A percentile compares a stretch with the other conserved stretches of the same genome.
phyloP scores from a whole-genome alignment of 2,797 vertebrate species.

The Podarcis siculus region DNA sequence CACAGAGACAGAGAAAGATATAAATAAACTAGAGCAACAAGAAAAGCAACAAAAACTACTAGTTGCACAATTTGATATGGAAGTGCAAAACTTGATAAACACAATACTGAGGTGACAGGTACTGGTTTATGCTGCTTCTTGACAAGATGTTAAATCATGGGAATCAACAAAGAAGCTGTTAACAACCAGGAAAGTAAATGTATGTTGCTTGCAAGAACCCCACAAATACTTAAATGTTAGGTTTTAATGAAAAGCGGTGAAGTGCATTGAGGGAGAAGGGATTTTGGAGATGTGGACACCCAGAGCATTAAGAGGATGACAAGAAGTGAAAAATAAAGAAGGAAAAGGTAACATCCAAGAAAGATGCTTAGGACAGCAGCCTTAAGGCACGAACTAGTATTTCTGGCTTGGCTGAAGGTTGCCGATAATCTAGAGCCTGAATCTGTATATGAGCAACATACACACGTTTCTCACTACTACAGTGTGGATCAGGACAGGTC shows the following conservation, averaged over 20 bases:
- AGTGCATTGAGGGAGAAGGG: background rate
- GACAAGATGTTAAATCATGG: background rate
- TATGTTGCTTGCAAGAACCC: background rate
- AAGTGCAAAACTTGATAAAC: background rate
- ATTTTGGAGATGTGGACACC: background rate
- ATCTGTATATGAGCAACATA: background rate
- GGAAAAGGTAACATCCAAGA: background rate
- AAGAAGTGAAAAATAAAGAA: background rate
- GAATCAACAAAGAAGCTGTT: background rate
- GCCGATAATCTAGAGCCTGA: background rate
- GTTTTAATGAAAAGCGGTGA: background rate
- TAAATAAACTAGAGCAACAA: background rate
- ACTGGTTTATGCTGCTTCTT: constrained; percentile 22
- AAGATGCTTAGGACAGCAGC: background rate
- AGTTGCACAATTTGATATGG: background rate
- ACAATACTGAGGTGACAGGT: background rate
- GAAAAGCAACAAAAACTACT: background rate
- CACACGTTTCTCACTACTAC: background rate
- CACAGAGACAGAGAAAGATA: background rate
- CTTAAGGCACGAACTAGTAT: background rate
- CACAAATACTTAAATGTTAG: background rate
- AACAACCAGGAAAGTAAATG: background rate
- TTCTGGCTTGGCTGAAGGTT: background rate
- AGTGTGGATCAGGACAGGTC: background rate
- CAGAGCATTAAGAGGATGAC: background rate